Evolutionary conservation across 1,140 invertebrate species (phyloP).

Genomic region (Gryllus bimaculatus): DNA sequence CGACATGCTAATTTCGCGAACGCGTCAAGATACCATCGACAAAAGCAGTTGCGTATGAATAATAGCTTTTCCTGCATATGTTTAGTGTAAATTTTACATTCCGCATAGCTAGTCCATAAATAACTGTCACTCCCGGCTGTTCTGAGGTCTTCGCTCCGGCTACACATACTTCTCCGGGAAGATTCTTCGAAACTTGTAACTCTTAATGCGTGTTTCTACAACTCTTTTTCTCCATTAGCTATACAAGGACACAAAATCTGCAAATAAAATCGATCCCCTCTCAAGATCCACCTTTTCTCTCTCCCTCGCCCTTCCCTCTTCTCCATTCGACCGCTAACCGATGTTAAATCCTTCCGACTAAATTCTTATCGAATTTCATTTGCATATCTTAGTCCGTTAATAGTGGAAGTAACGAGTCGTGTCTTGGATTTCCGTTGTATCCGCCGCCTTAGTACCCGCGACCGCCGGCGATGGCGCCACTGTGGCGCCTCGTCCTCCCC

Average conservation of each 20-base stretch:
- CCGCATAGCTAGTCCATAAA: neutral
- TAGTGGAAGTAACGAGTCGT: neutral
- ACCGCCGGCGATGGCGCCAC: too few relatives aligned
- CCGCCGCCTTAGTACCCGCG: neutral
- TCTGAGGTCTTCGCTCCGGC: neutral
- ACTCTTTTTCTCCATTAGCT: neutral
- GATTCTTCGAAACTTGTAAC: neutral
- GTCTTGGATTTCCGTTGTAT: neutral
- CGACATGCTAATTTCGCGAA: neutral
- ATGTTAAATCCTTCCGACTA: neutral
- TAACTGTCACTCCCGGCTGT: neutral
- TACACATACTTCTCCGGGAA: neutral
- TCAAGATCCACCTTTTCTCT: neutral
- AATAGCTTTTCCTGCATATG: neutral
- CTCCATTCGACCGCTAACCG: neutral
- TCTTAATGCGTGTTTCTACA: neutral
- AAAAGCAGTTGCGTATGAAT: neutral
- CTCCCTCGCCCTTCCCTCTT: neutral
- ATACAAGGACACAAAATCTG: neutral
- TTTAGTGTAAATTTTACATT: neutral
- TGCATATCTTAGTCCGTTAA: conserved; percentile 1
- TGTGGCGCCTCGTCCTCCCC: neutral
- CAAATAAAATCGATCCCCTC: neutral
- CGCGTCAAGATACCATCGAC: neutral
- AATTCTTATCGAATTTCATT: neutral